Conservation (phyloP, 2,113 vertebrate genomes). For the Phalacrocorax aristotelis region DNA sequence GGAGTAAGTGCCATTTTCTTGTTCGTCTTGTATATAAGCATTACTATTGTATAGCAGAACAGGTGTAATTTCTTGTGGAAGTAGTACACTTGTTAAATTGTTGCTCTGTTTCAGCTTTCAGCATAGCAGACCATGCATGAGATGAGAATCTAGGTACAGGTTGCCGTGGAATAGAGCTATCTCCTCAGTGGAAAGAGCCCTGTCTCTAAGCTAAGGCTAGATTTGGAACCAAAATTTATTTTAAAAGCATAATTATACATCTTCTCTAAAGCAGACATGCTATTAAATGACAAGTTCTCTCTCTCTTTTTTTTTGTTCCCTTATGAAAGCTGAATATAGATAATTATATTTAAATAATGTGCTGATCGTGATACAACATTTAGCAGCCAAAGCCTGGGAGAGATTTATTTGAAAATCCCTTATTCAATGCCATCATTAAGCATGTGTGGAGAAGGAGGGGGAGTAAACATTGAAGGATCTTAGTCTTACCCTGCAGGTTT, state of each 20-base stretch:
- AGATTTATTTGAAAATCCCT: slow-evolving; percentile 10
- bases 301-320: background rate
- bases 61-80: background rate
- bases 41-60: background rate
- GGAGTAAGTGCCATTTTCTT: background rate
- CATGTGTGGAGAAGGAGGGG: background rate
- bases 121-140: background rate
- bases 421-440: background rate
- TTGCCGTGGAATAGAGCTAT: background rate
- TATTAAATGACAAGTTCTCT: slow-evolving; percentile 46
- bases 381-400: slow-evolving; percentile 31
- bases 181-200: background rate
- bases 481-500: background rate
- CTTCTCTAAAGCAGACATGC: slow-evolving; percentile 25
- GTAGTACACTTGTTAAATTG: background rate
- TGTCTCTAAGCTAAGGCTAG: slow-evolving; percentile 1
- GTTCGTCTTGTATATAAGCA: background rate
- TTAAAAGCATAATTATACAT: slow-evolving; percentile 55
- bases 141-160: background rate
- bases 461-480: background rate
- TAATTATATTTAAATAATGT: slow-evolving; percentile 54
- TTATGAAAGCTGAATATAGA: slow-evolving; percentile 44
- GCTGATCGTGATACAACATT: slow-evolving; percentile 39
- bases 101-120: background rate
- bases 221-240: slow-evolving; percentile 46